Evolutionary conservation across 2,797 vertebrate species (phyloP), one percentile per base, ranked within the genome.

Genomic region (Phrynocephalus vlangalii): DNA sequence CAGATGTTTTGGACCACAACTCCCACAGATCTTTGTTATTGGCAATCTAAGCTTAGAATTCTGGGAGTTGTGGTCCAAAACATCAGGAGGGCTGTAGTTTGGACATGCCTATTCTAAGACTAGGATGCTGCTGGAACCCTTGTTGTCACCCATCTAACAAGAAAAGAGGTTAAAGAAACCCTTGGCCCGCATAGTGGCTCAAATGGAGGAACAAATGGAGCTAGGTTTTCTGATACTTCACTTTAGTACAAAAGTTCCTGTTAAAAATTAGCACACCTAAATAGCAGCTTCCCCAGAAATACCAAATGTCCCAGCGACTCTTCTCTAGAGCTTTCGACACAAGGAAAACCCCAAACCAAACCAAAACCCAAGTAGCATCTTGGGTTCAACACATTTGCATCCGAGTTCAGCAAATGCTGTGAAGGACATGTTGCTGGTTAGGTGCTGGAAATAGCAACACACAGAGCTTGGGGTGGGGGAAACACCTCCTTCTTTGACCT

Each of bases 251-350:
- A 6, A 50, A 7, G 24, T 22, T 3, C 24, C 56, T 28, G 48
- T 71, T 63, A 75, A 84, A 72, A 50, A 9, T n/a, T 24, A 50
- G 56, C 16, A 67, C 26, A 68, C 13, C 48, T 22, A 6, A 1
- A 16, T 78, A 75, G 75, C 20, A 67, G 9, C 66, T 79, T 79
- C 30, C 44, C n/a, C 84, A 79, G 60, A 52, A 85, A 52, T 79
- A 26, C 18, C 24, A 18, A 20, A 24, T 26, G 30, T 30, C 63
- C 20, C 44, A 13, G 50, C 71, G 60, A 15, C 50, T 24, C 71
- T 26, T 73, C 44, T 56, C 82, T 6, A 56, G 38, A n/a, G 44
- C 28, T 52, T n/a, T 72, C 15, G 48, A 3, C 56, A 13, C 1
- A 84, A 67, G 28, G 26, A 9, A 18, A 67, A 33, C 22, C 50